phyloP scores from a whole-genome alignment of 2,797 vertebrate genomes.

The Denticeps clupeoides region DNA sequence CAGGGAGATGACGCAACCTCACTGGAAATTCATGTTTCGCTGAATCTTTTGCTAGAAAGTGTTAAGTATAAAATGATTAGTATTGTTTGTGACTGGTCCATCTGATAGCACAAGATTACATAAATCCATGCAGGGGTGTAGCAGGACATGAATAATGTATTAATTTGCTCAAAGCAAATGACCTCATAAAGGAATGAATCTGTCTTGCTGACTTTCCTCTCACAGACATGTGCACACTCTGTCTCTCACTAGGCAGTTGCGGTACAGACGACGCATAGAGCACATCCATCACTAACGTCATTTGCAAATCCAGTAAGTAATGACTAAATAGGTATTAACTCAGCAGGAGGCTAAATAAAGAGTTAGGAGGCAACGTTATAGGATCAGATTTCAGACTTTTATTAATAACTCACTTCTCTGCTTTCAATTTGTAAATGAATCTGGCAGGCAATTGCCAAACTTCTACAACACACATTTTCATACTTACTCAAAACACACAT shows the following conservation, averaged over 20 bases:
- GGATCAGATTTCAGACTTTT: constrained; percentile 36
- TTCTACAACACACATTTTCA: constrained; percentile 13
- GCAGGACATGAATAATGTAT: no score
- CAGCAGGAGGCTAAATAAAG: constrained; percentile 19
- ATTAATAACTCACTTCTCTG: constrained; percentile 50
- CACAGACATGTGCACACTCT: no score
- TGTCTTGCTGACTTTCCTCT: no score
- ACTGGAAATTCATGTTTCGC: no score
- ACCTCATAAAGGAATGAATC: no score
- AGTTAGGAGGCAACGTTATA: constrained; percentile 8
- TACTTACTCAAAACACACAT: constrained; percentile 13
- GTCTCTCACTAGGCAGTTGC: constrained; percentile 5
- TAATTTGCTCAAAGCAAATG: no score
- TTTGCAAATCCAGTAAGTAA: not conserved
- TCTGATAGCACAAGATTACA: no score
- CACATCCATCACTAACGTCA: not conserved
- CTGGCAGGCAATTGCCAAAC: constrained; percentile 27
- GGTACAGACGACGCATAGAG: not conserved
- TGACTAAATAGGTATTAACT: constrained; percentile 26
- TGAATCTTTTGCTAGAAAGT: no score
- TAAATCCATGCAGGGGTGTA: no score
- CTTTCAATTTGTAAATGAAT: constrained; percentile 51
- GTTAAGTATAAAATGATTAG: no score
- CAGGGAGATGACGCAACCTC: no score
- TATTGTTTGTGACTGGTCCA: no score